Evolutionary conservation across 2,888 invertebrate genomes (phyloP).

Genomic region (Amiota minor): DNA sequence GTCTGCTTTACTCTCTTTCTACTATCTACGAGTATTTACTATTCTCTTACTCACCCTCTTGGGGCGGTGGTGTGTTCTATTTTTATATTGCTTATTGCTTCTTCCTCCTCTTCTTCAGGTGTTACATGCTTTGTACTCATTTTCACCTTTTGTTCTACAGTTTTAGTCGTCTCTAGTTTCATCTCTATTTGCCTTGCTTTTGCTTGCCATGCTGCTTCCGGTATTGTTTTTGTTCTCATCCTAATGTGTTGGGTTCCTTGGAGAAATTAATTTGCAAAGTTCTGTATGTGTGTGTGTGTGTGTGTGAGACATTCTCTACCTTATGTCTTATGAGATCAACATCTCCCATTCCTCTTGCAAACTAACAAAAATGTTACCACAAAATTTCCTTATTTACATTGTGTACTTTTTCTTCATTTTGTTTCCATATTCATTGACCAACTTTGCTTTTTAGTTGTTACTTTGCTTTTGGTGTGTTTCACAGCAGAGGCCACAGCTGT

Average conservation of each 20-base stretch:
- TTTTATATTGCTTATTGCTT: no score
- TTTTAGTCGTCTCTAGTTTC: no score
- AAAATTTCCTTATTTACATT: constrained; percentile 63
- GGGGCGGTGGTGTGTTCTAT: no score
- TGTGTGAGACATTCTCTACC: constrained; percentile 67
- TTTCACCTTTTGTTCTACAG: no score
- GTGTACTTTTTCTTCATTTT: constrained; percentile 54
- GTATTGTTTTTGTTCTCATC: neutral
- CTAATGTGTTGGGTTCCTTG: constrained; percentile 49
- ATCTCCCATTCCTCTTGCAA: neutral
- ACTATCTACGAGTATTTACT: neutral
- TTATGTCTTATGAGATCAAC: constrained; percentile 38
- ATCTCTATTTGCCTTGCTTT: neutral
- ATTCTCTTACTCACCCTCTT: no score
- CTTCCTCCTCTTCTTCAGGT: no score
- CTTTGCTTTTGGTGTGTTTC: constrained; percentile 1
- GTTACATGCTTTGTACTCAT: no score
- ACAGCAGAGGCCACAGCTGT: constrained; percentile 10
- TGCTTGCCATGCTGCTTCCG: neutral
- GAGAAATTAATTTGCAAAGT: constrained; percentile 71
- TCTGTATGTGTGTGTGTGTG: no score
- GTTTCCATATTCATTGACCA: neutral
- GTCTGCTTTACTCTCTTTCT: neutral
- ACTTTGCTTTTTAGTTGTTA: constrained; percentile 2
- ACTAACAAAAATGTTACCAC: neutral